These are phyloP conservation scores for Petromus typicus DNA, from an alignment of 2,113 vertebrate species.

Conservation along the genomic window DNA sequence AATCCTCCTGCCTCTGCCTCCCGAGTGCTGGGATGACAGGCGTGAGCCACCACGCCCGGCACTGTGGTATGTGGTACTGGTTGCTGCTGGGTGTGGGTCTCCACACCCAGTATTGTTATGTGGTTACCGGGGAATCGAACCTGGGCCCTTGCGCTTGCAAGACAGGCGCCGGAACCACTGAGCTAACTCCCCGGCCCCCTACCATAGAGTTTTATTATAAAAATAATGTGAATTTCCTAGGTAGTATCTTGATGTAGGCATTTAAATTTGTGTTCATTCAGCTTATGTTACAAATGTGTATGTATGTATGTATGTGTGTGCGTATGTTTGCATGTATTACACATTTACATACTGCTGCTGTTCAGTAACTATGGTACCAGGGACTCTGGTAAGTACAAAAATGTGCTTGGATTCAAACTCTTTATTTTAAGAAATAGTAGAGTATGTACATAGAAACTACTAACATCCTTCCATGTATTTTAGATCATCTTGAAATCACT, in stretches of 20 bases:
- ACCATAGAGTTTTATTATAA: neutral
- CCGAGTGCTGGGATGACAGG: no score
- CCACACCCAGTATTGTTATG: no score
- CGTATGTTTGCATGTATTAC: neutral
- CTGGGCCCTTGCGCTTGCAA: no score
- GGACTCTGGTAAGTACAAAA: neutral
- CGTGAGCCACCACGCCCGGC: no score
- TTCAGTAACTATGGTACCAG: neutral
- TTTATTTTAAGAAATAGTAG: neutral
- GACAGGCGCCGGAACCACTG: no score
- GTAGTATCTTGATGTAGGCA: neutral
- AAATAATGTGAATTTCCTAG: neutral
- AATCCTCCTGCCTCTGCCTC: no score
- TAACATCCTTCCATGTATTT: neutral
- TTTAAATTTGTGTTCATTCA: neutral
- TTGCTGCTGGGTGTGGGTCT: no score
- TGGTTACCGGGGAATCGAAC: no score
- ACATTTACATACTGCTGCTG: neutral
- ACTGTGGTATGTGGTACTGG: no score
- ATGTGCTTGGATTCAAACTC: neutral
- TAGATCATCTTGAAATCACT: neutral
- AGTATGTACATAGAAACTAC: neutral
- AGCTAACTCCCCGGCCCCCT: no score
- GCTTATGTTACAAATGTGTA: neutral
- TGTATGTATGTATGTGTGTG: neutral